phyloP scores from a whole-genome alignment of 2,797 vertebrate genomes.

The Morelia viridis region DNA sequence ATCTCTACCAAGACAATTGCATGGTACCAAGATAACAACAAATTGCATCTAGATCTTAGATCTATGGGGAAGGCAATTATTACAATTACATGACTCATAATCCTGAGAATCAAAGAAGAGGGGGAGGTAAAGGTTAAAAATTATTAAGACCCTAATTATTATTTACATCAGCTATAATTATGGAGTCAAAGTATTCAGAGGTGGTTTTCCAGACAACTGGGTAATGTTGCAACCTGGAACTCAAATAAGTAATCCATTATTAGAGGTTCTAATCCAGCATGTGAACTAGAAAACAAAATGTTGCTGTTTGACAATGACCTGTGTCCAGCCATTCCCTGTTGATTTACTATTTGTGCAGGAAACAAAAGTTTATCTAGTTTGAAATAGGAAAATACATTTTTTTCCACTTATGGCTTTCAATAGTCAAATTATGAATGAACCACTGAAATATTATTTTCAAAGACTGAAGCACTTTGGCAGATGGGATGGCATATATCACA shows the following conservation, averaged over 20 bases:
- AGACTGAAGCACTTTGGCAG: conserved; percentile 13
- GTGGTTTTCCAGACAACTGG: background rate
- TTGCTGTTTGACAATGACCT: background rate
- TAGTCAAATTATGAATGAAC: conserved; percentile 2
- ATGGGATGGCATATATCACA: background rate
- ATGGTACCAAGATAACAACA: background rate
- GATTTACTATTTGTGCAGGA: background rate
- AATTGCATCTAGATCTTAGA: background rate
- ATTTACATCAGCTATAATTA: background rate
- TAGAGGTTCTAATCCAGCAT: background rate
- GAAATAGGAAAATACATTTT: background rate
- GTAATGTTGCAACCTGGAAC: background rate
- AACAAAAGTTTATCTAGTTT: background rate
- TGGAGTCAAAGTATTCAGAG: background rate
- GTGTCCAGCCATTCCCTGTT: background rate
- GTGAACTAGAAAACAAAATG: background rate
- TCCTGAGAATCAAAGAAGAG: background rate
- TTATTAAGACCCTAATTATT: conserved; percentile 8
- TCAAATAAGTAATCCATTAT: background rate
- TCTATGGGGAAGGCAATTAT: background rate
- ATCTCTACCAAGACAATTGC: background rate
- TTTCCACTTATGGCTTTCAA: background rate
- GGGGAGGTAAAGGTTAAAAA: background rate
- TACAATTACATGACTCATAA: background rate
- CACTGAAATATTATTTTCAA: conserved; percentile 11